Conservation (phyloP, 2,888 invertebrate species). For the Achlya flavicornis region DNA sequence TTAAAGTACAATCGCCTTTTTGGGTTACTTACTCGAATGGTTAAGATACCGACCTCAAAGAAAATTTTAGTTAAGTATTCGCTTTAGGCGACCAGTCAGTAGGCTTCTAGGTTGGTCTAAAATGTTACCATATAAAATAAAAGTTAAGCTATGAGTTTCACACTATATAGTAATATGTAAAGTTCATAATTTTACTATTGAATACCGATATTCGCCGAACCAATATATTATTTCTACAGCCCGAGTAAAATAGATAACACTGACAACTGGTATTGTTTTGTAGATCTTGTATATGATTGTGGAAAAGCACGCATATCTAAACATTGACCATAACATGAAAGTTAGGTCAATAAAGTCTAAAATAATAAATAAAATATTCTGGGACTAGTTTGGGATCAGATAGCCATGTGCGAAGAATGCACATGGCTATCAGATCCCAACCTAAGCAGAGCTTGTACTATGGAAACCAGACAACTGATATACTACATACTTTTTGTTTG, state of each 20-base stretch:
- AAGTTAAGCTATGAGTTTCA: too few species aligned
- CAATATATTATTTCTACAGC: background rate
- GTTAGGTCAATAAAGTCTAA: background rate
- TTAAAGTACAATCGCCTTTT: slow-evolving; percentile 40
- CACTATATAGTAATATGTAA: background rate
- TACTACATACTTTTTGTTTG: too few species aligned
- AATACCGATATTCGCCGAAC: background rate
- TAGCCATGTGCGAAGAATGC: too few species aligned
- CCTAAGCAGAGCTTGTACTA: too few species aligned
- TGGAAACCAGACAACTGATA: too few species aligned
- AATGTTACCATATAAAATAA: background rate
- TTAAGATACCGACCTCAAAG: background rate
- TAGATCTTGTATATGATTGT: background rate
- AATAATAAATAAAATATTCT: background rate
- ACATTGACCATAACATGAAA: background rate
- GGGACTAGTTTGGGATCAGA: too few species aligned
- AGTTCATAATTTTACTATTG: background rate
- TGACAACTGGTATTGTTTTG: background rate
- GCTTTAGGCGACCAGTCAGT: slow-evolving; percentile 8
- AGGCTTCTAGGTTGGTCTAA: background rate
- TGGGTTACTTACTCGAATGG: slow-evolving; percentile 20
- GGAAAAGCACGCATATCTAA: background rate
- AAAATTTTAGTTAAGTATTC: background rate
- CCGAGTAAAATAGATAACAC: background rate
- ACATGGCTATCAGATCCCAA: too few species aligned